Evolutionary conservation across 2,797 vertebrate genomes (phyloP).

Genomic region (Hippopotamyrus pictus): DNA sequence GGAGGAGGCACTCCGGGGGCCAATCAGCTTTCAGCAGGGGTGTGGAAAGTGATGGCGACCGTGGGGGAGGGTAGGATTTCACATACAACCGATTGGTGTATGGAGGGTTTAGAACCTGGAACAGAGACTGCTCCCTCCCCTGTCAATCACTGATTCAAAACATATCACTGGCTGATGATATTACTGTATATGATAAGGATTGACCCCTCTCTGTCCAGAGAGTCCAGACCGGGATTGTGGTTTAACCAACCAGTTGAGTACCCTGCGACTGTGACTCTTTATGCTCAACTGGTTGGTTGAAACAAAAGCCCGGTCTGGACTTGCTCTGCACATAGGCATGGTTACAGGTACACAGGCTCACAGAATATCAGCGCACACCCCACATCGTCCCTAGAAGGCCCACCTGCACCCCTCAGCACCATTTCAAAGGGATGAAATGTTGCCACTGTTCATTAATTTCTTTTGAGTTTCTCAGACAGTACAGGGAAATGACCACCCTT

Average conservation of each 20-base stretch:
- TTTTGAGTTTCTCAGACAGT: neutral
- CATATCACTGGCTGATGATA: neutral
- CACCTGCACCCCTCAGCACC: neutral
- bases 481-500: neutral
- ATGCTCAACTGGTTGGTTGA: too few species aligned
- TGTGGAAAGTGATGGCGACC: neutral
- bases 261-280: too few species aligned
- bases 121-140: neutral
- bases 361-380: neutral
- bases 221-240: too few species aligned
- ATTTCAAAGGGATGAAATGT: neutral
- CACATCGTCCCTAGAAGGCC: neutral
- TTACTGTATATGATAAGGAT: neutral
- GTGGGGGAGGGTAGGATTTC: neutral
- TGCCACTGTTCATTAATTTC: neutral
- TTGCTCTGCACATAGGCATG: neutral
- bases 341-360: neutral
- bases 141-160: neutral
- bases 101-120: neutral
- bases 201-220: neutral
- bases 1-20: neutral
- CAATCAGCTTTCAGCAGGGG: neutral
- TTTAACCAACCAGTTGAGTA: too few species aligned
- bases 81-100: neutral
- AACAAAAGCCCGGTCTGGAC: neutral